Evolutionary conservation across 2,888 invertebrate species (phyloP).

Genomic region (Sialis lutaria): DNA sequence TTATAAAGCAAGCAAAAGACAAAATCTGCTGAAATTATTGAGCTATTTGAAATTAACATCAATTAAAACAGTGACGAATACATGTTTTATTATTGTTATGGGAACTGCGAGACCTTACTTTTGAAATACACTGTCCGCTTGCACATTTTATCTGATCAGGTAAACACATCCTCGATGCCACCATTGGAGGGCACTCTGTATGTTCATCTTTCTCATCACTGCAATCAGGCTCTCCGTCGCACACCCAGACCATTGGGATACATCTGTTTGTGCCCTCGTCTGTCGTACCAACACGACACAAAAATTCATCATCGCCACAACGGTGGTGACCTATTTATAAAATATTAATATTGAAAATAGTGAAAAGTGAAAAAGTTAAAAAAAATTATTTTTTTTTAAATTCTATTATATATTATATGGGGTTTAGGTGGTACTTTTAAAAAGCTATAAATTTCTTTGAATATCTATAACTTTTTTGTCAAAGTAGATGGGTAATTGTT

Average conservation of each 20-base stretch:
- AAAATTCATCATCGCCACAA: conserved; percentile 33
- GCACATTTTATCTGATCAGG: conserved; percentile 29
- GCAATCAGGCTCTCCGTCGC: conserved; percentile 52
- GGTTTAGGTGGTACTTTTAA: no score
- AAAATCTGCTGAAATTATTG: no score
- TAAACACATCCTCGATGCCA: conserved; percentile 19
- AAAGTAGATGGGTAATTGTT: no score
- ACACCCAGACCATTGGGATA: conserved; percentile 49
- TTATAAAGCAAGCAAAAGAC: no score
- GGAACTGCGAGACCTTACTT: conserved; percentile 14
- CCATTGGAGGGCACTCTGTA: conserved; percentile 16
- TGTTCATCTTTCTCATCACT: conserved; percentile 47
- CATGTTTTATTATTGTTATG: conserved; percentile 7
- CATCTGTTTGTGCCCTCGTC: conserved; percentile 40
- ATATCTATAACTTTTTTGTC: no score
- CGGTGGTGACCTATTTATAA: conserved; percentile 19
- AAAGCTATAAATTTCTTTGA: no score
- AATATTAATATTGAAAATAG: conserved; percentile 2
- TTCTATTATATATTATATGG: no score
- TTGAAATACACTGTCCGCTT: conserved; percentile 35
- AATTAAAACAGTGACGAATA: no score
- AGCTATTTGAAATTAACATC: no score
- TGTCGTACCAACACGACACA: conserved; percentile 23
- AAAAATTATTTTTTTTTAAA: no score
- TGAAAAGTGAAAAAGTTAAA: no score